Percentiles rank a stretch among this genome's conserved stretches.
Evolutionary conservation across 2,113 vertebrate genomes (phyloP).

Genomic region (Cavia aperea): DNA sequence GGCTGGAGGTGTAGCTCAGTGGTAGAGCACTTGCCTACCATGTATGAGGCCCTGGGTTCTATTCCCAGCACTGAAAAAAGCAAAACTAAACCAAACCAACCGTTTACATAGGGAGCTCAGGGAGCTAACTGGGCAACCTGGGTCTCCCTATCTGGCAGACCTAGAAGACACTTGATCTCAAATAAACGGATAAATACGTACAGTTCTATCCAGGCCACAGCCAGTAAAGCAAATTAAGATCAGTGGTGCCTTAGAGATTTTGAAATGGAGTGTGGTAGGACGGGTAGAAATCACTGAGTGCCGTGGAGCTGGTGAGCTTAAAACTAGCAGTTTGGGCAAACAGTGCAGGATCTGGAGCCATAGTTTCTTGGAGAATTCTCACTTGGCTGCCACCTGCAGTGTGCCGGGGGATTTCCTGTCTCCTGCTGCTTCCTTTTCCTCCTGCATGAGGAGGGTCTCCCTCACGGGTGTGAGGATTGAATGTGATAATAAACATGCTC

Average conservation of each 20-base stretch:
- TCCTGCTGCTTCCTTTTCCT: neutral
- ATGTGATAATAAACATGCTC: neutral
- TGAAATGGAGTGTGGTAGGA: neutral
- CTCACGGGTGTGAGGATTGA: neutral
- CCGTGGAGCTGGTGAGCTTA: neutral
- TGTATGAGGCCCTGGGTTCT: neutral
- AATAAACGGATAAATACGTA: neutral
- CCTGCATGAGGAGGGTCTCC: neutral
- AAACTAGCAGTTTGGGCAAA: neutral
- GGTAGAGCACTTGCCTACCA: neutral
- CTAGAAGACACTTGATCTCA: neutral
- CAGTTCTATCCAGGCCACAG: neutral
- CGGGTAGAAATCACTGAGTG: neutral
- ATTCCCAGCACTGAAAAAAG: neutral
- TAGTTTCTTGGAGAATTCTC: neutral
- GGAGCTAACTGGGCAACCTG: neutral
- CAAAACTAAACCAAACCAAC: neutral
- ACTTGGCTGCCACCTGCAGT: neutral
- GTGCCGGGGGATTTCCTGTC: neutral
- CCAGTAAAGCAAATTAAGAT: neutral
- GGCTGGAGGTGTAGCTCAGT: neutral
- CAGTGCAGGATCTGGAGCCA: neutral
- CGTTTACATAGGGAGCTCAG: neutral
- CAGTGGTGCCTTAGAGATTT: neutral
- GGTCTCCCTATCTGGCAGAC: neutral